Evolutionary conservation across 2,888 invertebrate species (phyloP).

Genomic region (Melolontha melolontha): DNA sequence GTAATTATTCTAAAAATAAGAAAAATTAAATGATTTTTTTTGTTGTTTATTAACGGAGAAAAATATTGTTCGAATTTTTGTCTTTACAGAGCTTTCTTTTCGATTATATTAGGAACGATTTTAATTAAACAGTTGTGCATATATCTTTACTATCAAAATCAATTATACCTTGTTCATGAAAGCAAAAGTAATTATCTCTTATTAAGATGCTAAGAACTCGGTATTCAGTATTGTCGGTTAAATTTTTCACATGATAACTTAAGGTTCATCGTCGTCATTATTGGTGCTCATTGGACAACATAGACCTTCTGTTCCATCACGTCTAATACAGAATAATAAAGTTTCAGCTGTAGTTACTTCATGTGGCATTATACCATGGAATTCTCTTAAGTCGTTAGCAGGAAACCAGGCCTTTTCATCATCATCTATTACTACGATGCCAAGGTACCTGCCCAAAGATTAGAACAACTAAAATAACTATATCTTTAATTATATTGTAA

Average conservation of each 20-base stretch:
- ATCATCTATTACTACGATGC: constrained; percentile 84
- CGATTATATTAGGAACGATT: no score
- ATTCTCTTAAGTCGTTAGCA: constrained; percentile 87
- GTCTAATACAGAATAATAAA: constrained; percentile 84
- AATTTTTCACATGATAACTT: constrained; percentile 24
- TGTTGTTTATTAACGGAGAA: no score
- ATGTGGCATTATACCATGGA: constrained; percentile 88
- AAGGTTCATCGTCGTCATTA: constrained; percentile 65
- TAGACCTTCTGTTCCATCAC: constrained; percentile 85
- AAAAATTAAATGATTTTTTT: no score
- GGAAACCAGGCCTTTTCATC: constrained; percentile 95
- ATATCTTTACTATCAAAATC: no score
- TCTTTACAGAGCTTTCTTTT: no score
- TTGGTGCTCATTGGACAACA: constrained; percentile 80
- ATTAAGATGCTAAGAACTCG: no score
- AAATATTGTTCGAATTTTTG: no score
- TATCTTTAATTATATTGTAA: neutral
- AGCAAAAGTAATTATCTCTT: no score
- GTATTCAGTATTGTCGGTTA: constrained; percentile 29
- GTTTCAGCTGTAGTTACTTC: constrained; percentile 83
- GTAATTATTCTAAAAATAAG: no score
- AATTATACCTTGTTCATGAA: no score
- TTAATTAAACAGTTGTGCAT: no score
- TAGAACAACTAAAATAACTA: constrained; percentile 8
- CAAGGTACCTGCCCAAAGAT: constrained; percentile 75